A percentile compares a stretch with the other conserved stretches of the same genome.
Conservation (phyloP, 2,113 vertebrate species). For the Vireo altiloquus region DNA sequence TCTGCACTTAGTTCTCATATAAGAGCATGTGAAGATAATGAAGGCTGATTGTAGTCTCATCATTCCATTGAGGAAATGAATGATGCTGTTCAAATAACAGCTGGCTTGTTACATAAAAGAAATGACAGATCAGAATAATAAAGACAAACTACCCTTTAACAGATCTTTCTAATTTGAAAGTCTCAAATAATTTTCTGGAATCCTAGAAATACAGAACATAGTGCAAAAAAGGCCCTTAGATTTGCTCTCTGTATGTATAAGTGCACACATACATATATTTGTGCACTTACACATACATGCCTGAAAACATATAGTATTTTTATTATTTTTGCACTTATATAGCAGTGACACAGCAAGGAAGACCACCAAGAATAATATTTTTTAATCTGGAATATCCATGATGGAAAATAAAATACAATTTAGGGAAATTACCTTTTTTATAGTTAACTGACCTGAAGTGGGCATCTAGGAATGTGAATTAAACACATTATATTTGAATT, state of each 20-base stretch:
- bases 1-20: conserved; percentile 62
- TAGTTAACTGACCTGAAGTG: not conserved
- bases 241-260: not conserved
- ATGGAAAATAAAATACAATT: not conserved
- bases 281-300: not conserved
- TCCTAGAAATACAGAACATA: conserved; percentile 23
- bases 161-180: conserved; percentile 38
- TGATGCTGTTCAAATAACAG: conserved; percentile 62
- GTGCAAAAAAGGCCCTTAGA: not conserved
- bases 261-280: not conserved
- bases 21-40: conserved; percentile 67
- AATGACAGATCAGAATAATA: conserved; percentile 56
- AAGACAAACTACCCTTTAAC: conserved; percentile 45
- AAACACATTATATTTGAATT: not conserved
- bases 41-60: conserved; percentile 65
- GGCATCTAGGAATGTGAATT: not conserved
- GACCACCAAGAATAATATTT: not conserved
- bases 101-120: conserved; percentile 53
- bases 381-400: not conserved
- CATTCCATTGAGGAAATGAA: conserved; percentile 40
- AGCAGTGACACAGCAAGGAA: not conserved
- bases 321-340: not conserved
- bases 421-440: not conserved
- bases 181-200: conserved; percentile 28
- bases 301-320: not conserved